phyloP scores from a whole-genome alignment of 2,888 invertebrate species.

The Alentia gelatinosa region DNA sequence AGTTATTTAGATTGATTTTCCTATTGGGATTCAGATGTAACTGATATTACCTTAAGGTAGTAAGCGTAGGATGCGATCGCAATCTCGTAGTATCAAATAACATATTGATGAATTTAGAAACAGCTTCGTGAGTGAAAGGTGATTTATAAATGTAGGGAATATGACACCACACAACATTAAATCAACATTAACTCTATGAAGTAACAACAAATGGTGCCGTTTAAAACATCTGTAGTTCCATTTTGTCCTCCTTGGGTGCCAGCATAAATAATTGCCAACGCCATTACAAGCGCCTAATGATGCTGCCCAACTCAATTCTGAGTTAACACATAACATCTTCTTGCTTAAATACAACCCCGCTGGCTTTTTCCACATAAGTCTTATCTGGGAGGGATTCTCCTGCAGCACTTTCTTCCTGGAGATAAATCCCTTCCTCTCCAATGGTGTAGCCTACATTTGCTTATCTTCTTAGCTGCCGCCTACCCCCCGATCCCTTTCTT shows the following conservation, averaged over 20 bases:
- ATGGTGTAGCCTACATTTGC: slow-evolving; percentile 35
- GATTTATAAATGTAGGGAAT: no score
- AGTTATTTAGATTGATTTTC: no score
- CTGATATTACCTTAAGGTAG: no score
- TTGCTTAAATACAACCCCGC: not conserved
- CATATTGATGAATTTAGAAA: no score
- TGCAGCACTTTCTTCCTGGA: not conserved
- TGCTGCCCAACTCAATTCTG: not conserved
- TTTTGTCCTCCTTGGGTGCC: not conserved
- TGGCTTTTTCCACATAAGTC: not conserved
- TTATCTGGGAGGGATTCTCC: not conserved
- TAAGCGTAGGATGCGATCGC: no score
- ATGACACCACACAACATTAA: no score
- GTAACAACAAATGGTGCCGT: no score
- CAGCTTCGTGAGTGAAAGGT: no score
- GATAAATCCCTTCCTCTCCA: not conserved
- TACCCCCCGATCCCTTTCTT: not conserved
- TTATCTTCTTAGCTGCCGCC: slow-evolving; percentile 24
- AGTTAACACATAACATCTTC: not conserved
- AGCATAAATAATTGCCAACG: not conserved
- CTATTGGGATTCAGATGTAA: no score
- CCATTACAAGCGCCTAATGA: not conserved
- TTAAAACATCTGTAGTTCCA: no score
- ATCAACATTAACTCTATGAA: no score
- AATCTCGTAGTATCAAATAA: no score